Conservation (phyloP, 1,140 invertebrate genomes). For the Drosophila orena region DNA sequence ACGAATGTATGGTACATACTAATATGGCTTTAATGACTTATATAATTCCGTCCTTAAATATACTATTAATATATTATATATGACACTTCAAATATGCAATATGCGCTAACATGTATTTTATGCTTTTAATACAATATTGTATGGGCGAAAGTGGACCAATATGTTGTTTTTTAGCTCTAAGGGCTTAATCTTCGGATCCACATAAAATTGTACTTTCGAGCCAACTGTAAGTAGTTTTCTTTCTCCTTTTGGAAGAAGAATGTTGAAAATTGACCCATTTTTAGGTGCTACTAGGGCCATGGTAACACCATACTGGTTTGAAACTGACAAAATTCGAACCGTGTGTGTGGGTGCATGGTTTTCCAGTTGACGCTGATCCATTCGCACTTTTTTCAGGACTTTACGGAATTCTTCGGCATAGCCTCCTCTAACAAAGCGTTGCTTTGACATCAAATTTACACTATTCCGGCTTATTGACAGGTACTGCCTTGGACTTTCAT, state of each 20-base stretch:
- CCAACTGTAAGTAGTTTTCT: conserved; percentile 1
- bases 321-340: neutral
- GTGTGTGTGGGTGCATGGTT: conserved; percentile 2
- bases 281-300: conserved; percentile 6
- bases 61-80: neutral
- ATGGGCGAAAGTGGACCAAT: conserved; percentile 19
- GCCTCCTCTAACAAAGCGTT: conserved; percentile 16
- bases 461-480: conserved; percentile 9
- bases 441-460: neutral
- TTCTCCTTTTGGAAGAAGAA: neutral
- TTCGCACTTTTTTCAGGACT: conserved; percentile 3
- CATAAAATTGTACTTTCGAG: neutral
- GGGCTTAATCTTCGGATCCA: conserved; percentile 6
- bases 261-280: conserved; percentile 4
- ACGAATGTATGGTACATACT: neutral
- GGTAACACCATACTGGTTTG: neutral
- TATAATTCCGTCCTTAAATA: neutral
- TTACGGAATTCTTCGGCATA: conserved; percentile 6
- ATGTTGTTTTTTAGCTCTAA: conserved; percentile 1
- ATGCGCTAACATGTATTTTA: no score
- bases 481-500: conserved; percentile 1
- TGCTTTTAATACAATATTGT: conserved; percentile 5
- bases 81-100: neutral
- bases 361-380: conserved; percentile 24
- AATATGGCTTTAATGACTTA: neutral